Evolutionary conservation across 2,797 vertebrate genomes (phyloP).

Genomic region (Oceanodroma leucorhoa): DNA sequence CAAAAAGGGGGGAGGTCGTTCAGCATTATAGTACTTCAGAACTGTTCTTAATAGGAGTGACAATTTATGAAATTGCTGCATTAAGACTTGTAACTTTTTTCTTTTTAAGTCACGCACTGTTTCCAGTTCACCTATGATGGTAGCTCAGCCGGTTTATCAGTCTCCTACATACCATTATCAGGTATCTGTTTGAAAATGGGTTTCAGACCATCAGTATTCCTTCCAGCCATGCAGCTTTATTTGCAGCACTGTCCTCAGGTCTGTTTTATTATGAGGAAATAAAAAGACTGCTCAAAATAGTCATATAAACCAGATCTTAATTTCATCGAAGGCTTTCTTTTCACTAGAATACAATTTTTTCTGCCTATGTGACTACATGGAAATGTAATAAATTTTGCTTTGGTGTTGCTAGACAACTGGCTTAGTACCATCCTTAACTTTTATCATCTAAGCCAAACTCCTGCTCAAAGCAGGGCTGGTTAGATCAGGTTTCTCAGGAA

Average conservation of each 20-base stretch:
- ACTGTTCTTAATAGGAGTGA: not conserved
- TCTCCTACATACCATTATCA: conserved; percentile 81
- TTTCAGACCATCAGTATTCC: not conserved
- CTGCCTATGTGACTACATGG: not conserved
- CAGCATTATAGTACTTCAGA: not conserved
- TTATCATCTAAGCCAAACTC: not conserved
- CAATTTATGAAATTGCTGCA: not conserved
- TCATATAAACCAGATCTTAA: not conserved
- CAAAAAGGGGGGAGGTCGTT: not conserved
- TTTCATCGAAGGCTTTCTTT: not conserved
- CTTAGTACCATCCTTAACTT: not conserved
- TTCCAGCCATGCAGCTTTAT: not conserved
- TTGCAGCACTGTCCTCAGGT: not conserved
- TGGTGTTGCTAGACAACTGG: not conserved
- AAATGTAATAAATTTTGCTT: not conserved
- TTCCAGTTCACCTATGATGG: conserved; percentile 77
- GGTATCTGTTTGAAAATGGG: conserved; percentile 68
- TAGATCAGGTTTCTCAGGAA: not conserved
- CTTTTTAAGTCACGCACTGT: conserved; percentile 71
- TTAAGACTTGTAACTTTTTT: not conserved
- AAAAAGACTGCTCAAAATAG: not conserved
- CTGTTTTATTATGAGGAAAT: not conserved
- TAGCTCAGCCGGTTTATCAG: conserved; percentile 79
- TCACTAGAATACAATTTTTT: not conserved
- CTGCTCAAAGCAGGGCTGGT: not conserved